Percentiles rank a stretch among this genome's conserved stretches.
Evolutionary conservation across 2,888 invertebrate genomes (phyloP).

Genomic region (Thelaira solivaga): DNA sequence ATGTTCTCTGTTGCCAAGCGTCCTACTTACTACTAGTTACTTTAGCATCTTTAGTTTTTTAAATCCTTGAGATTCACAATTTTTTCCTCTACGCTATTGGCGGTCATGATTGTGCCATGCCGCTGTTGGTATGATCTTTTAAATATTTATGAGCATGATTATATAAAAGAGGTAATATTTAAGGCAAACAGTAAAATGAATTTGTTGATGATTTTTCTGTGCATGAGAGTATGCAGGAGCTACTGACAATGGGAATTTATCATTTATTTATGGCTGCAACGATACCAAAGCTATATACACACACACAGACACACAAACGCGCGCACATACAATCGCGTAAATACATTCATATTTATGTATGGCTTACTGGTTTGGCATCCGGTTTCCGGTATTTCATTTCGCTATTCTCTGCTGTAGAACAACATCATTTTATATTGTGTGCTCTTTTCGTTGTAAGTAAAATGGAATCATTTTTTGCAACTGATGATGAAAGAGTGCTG

Average conservation of each 20-base stretch:
- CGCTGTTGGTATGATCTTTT: not conserved
- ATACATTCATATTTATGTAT: slow-evolving; percentile 33
- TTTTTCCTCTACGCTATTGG: slow-evolving; percentile 5
- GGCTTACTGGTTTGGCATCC: slow-evolving; percentile 53
- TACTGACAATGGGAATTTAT: slow-evolving; percentile 34
- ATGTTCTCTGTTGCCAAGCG: slow-evolving; percentile 30
- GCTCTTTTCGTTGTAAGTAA: not conserved
- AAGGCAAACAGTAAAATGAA: slow-evolving; percentile 7
- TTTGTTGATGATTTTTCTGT: not conserved
- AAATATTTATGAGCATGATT: not conserved
- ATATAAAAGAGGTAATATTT: slow-evolving; percentile 30
- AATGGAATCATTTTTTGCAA: not conserved
- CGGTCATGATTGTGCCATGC: not conserved
- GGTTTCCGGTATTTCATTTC: slow-evolving; percentile 50
- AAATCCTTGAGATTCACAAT: slow-evolving; percentile 35
- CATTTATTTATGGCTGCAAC: slow-evolving; percentile 42
- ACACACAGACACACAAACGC: too few species aligned
- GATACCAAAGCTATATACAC: too few species aligned
- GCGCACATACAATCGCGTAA: slow-evolving; percentile 22
- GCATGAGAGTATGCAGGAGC: not conserved
- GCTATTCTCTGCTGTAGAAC: slow-evolving; percentile 13
- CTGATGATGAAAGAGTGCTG: not conserved
- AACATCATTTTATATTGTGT: not conserved
- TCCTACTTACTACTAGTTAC: too few species aligned
- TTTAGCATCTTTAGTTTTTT: slow-evolving; percentile 48